Base-by-base conservation (phyloP, 1,140 invertebrate genomes). In the Drosophila virilis region DNA sequence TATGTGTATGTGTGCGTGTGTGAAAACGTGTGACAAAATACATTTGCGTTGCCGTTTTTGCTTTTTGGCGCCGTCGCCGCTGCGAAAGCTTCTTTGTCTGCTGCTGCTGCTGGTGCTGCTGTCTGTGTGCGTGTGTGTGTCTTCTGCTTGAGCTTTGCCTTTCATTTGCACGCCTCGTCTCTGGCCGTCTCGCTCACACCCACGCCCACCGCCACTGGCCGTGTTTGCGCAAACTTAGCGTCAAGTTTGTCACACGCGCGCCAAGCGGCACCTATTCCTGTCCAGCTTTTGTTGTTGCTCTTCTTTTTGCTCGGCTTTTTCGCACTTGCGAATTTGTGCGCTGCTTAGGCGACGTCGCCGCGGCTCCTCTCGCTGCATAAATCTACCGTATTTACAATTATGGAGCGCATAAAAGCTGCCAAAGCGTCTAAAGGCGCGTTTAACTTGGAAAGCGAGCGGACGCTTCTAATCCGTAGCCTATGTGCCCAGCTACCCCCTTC, bases 21-120 rank as follows among this genome's bases (percentile, higher is more conserved):
- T 61, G 67, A 59, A 75, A 83, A 88, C 84, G 84, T 89, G 84
- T 89, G 84, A 89, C 84, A 89, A 89, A 88, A 88, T 88, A 88
- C 84, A 89, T 88, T 88, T 84, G 85, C 77, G 80, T 85, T 85
- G 81, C 77, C 80, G 81, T 84, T 84, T 83, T 84, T 84, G 81
- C 71, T 78, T 74, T 77, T 80, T 76, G 77, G 74, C 74, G 69
- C 74, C 61, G 57, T 69, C 62, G 66, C 17, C 48, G 70, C 65
- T 69, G 71, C 40, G 45, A 59, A 67, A 67, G 72, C 70, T 85
- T 78, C 71, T 78, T 77, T 74, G 78, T 83, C 71, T 73, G 51
- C 62, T 46, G 17, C 54, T 33, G 48, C 38, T 66, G 8, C 54
- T 57, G 38, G 51, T 55, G 43, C 52, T 50, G 45, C 22, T 74